Conservation (phyloP, 2,113 vertebrate genomes). For the Odontesthes bonariensis region DNA sequence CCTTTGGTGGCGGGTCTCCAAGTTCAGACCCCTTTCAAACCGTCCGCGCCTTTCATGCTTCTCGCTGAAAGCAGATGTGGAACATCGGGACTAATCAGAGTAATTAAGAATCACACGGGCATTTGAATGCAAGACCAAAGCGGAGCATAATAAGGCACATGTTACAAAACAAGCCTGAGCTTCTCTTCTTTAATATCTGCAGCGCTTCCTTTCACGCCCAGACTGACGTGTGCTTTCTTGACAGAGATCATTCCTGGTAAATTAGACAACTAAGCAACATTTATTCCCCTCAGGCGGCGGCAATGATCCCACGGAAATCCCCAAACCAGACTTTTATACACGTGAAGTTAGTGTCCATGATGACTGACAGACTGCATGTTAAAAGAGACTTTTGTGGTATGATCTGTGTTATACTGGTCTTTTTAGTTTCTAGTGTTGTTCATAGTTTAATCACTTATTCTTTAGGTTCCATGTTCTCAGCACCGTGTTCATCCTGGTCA, state of each 20-base stretch:
- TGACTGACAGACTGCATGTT: too few relatives aligned
- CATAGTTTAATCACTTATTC: too few relatives aligned
- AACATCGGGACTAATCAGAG: conserved; percentile 24
- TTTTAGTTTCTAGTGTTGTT: too few relatives aligned
- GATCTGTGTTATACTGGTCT: too few relatives aligned
- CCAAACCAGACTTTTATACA: too few relatives aligned
- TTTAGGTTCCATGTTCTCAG: too few relatives aligned
- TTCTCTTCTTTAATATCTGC: background rate
- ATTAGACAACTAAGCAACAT: background rate
- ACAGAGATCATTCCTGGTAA: background rate
- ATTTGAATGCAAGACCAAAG: background rate
- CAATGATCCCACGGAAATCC: too few relatives aligned
- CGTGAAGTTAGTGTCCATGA: too few relatives aligned
- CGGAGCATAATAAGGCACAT: background rate
- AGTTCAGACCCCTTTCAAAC: conserved; percentile 24
- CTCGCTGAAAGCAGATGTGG: conserved; percentile 16
- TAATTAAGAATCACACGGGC: background rate
- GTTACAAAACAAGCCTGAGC: conserved; percentile 2
- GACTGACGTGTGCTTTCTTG: background rate
- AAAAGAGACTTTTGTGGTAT: too few relatives aligned
- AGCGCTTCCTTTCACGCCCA: background rate
- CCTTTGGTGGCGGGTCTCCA: conserved; percentile 27
- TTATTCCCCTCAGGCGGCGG: too few relatives aligned
- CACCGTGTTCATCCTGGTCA: too few relatives aligned
- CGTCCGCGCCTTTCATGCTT: conserved; percentile 13